Base-by-base conservation (phyloP, 1,140 invertebrate species). In the Archivesica marissinica region DNA sequence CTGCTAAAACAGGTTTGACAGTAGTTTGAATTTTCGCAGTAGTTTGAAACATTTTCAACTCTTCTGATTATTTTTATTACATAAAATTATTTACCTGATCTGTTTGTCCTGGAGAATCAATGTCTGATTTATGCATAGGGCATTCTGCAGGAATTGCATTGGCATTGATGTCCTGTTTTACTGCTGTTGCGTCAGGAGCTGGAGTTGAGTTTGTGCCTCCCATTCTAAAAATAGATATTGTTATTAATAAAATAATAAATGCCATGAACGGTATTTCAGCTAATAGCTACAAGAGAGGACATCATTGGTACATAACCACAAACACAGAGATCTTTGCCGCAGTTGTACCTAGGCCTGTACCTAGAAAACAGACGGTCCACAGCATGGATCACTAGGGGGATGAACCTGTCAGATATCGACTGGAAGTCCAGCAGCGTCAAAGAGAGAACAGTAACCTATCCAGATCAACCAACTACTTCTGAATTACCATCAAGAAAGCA, bases 81-180 rank as follows among this genome's bases (percentile, higher is more conserved):
- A n/a, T n/a, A n/a, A n/a, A n/a, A n/a, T n/a, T n/a, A n/a, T n/a
- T 28, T 41, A 70, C 59, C 66, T 59, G 41, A 9, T 38, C 33
- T 70, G 61, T 30, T 38, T 44, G 9, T 11, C 30, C 74, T 52
- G 47, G 54, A 0, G 17, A 9, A n/a, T 25, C 50, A 50, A 33
- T 56, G 30, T 39, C 30, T 30, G 81, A 59, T 0, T 79, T 78
- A 38, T 87, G 82, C 82, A 89, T 83, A 23, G 85, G 87, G 44
- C 85, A 87, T 76, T 88, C 85, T 56, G 78, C 38, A 41, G 85
- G 83, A 1, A 72, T 17, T n/a, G 72, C 54, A 39, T 79, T 75
- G 6, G 81, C 41, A 75, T 75, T 81, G n/a, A 81, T n/a, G n/a
- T 80, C 77, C 44, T 35, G 15, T 76, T 70, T 82, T 11, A 78